These are phyloP conservation scores for Drosophila saltans DNA, from an alignment of 1,140 invertebrate species.

Conservation along the genomic window DNA sequence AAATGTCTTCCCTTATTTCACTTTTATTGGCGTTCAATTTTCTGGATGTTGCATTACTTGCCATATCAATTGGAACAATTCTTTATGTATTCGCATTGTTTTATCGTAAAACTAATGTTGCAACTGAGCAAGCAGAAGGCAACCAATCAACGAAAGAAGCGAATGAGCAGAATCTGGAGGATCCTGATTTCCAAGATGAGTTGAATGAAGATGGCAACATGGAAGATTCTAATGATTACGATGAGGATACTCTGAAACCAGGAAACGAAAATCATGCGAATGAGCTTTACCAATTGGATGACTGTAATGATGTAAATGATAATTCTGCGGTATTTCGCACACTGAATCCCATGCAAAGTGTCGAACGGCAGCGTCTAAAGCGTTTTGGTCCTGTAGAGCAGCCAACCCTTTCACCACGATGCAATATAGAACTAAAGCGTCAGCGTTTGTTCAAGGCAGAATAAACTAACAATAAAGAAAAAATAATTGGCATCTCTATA, in stretches of 20 bases:
- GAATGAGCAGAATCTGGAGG: neutral
- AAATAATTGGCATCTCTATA: neutral
- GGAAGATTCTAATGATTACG: neutral
- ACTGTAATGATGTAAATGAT: conserved; percentile 1
- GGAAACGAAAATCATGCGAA: neutral
- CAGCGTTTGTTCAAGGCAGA: neutral
- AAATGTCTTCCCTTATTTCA: neutral
- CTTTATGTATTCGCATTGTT: no score
- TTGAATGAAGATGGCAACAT: neutral
- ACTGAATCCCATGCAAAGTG: conserved; percentile 34
- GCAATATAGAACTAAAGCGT: neutral
- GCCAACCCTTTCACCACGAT: neutral
- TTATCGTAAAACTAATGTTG: no score
- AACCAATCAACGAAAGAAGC: neutral
- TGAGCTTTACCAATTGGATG: neutral
- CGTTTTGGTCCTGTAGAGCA: conserved; percentile 11
- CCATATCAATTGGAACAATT: no score
- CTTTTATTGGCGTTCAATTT: neutral
- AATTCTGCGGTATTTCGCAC: neutral
- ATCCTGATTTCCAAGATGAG: neutral
- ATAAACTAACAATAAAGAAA: neutral
- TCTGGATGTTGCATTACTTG: no score
- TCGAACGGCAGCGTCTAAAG: conserved; percentile 18
- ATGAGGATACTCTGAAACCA: neutral
- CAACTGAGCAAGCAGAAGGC: neutral